These are phyloP conservation scores for Pyrgilauda ruficollis DNA, from an alignment of 2,113 vertebrate genomes.

Conservation along the genomic window DNA sequence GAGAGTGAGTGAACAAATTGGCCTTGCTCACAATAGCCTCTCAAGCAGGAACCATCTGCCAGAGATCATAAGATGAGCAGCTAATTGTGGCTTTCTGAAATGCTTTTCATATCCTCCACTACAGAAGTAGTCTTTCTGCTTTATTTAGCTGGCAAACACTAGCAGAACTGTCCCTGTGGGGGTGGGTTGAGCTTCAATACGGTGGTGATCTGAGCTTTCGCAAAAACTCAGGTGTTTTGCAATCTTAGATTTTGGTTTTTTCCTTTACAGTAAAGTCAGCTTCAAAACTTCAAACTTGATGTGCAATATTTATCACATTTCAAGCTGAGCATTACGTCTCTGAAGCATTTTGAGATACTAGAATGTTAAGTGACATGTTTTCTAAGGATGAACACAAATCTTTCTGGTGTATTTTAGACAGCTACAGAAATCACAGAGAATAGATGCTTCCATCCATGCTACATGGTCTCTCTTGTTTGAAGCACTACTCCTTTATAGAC, in stretches of 20 bases:
- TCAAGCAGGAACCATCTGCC: neutral
- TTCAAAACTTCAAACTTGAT: neutral
- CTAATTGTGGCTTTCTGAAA: conserved; percentile 25
- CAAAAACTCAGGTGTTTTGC: neutral
- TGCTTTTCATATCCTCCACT: neutral
- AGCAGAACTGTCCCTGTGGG: neutral
- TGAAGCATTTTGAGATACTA: neutral
- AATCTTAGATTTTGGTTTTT: neutral
- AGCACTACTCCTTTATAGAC: neutral
- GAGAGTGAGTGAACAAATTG: conserved; percentile 27
- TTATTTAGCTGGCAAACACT: neutral
- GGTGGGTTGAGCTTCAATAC: neutral
- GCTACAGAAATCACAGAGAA: neutral
- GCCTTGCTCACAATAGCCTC: neutral
- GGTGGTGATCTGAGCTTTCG: neutral
- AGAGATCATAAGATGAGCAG: conserved; percentile 23
- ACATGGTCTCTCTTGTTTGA: neutral
- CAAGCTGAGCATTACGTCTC: neutral
- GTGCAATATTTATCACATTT: neutral
- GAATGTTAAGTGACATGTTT: neutral
- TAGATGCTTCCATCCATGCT: neutral
- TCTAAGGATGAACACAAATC: neutral
- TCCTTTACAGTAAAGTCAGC: neutral
- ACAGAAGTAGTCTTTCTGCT: neutral
- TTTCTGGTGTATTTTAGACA: neutral